These are phyloP conservation scores for Trichopoda pennipes DNA, from an alignment of 2,888 invertebrate species.

Conservation along the genomic window DNA sequence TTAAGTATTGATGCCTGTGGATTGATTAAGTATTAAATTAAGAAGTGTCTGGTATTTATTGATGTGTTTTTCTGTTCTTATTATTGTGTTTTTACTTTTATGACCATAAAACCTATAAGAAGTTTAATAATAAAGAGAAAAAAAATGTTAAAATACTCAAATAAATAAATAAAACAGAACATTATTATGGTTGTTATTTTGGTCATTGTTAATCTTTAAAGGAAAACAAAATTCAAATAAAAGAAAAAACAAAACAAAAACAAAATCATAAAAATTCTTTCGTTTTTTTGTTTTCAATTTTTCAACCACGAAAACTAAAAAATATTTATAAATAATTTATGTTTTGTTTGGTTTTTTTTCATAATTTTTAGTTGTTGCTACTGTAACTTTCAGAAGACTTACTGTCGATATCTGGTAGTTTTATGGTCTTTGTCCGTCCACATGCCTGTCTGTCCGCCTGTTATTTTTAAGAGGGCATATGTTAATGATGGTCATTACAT, in stretches of 20 bases:
- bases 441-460: neutral
- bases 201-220: slow-evolving; percentile 38
- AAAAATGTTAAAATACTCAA: slow-evolving; percentile 26
- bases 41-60: slow-evolving; percentile 52
- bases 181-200: slow-evolving; percentile 48
- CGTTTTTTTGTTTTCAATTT: neutral
- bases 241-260: slow-evolving; percentile 14
- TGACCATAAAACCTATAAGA: slow-evolving; percentile 18
- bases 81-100: slow-evolving; percentile 48
- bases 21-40: slow-evolving; percentile 57
- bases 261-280: slow-evolving; percentile 52
- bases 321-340: slow-evolving; percentile 52
- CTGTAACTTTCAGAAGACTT: neutral
- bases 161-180: slow-evolving; percentile 36
- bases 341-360: slow-evolving; percentile 9
- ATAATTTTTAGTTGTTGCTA: slow-evolving; percentile 6
- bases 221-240: too few species aligned
- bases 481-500: slow-evolving; percentile 69
- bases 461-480: slow-evolving; percentile 63
- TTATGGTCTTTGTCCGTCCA: neutral
- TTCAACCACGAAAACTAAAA: slow-evolving; percentile 1
- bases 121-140: neutral
- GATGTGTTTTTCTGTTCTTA: slow-evolving; percentile 8
- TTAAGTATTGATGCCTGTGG: slow-evolving; percentile 58
- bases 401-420: neutral